phyloP scores from a whole-genome alignment of 1,140 invertebrate species.

The Coptotermes formosanus region DNA sequence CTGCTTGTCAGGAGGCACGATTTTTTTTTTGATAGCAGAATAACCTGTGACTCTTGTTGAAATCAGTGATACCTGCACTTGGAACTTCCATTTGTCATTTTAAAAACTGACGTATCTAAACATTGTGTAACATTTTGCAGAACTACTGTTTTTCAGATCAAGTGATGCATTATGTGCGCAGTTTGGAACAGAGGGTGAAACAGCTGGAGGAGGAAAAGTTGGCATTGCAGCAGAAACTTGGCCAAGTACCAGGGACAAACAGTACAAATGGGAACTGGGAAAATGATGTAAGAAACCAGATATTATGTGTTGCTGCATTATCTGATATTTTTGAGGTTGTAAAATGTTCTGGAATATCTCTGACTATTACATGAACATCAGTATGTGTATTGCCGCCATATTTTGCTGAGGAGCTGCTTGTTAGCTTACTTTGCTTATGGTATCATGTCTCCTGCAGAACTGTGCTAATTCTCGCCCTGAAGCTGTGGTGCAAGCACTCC shows the following conservation, averaged over 20 bases:
- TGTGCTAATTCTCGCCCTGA: conserved; percentile 62
- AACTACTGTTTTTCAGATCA: conserved; percentile 56
- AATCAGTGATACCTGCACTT: too few relatives aligned
- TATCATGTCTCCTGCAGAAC: not conserved
- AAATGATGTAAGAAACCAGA: conserved; percentile 31
- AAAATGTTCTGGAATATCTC: too few relatives aligned
- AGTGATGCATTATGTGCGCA: conserved; percentile 80
- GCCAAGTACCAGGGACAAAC: conserved; percentile 41
- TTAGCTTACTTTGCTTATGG: not conserved
- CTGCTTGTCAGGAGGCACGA: too few relatives aligned
- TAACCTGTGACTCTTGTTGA: too few relatives aligned
- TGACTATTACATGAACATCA: too few relatives aligned
- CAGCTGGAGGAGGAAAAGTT: conserved; percentile 80
- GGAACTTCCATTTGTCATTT: too few relatives aligned
- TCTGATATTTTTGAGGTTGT: too few relatives aligned
- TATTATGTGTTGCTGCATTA: too few relatives aligned
- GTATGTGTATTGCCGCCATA: too few relatives aligned
- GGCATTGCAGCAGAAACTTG: conserved; percentile 52
- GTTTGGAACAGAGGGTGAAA: conserved; percentile 80
- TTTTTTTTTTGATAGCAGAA: too few relatives aligned
- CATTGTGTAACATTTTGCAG: not conserved
- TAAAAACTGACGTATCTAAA: too few relatives aligned
- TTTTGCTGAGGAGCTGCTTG: too few relatives aligned
- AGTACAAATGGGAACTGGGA: conserved; percentile 24
- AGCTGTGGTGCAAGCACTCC: conserved; percentile 85